Conservation (phyloP, 2,797 vertebrate species). For the Hemibagrus guttatus region DNA sequence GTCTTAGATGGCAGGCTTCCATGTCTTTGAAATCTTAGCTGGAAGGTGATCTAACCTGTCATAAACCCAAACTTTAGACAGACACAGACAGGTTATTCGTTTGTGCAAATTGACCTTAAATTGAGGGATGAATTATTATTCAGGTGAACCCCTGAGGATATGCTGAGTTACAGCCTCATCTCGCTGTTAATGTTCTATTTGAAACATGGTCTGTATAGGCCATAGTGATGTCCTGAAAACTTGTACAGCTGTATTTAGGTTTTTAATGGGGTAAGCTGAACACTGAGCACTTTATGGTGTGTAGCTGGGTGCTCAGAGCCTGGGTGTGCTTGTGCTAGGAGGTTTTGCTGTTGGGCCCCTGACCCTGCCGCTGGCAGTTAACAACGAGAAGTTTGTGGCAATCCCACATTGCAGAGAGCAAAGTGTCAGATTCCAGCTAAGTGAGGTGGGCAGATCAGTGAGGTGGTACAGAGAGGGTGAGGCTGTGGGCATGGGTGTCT, state of each 20-base stretch:
- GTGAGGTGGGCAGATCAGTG: slow-evolving; percentile 55
- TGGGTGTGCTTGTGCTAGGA: slow-evolving; percentile 7
- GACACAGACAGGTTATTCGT: slow-evolving; percentile 17
- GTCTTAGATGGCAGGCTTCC: background rate
- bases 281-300: background rate
- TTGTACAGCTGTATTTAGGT: background rate
- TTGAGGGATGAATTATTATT: background rate
- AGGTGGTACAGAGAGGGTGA: slow-evolving; percentile 39
- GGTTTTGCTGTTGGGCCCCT: slow-evolving; percentile 36
- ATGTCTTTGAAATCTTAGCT: background rate
- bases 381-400: slow-evolving; percentile 59
- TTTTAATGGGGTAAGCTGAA: background rate
- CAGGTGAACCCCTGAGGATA: background rate
- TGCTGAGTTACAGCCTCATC: background rate
- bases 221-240: background rate
- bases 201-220: background rate
- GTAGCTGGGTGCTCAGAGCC: background rate
- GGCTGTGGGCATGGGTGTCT: slow-evolving; percentile 28
- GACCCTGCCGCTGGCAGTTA: slow-evolving; percentile 53
- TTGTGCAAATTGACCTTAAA: slow-evolving; percentile 4
- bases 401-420: slow-evolving; percentile 62
- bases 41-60: slow-evolving; percentile 11
- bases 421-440: slow-evolving; percentile 69
- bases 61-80: slow-evolving; percentile 31
- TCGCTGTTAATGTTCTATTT: background rate